Percentiles rank a stretch among this genome's conserved stretches.
phyloP scores from a whole-genome alignment of 2,888 invertebrate genomes.

The Pseudeuparius sepicola region DNA sequence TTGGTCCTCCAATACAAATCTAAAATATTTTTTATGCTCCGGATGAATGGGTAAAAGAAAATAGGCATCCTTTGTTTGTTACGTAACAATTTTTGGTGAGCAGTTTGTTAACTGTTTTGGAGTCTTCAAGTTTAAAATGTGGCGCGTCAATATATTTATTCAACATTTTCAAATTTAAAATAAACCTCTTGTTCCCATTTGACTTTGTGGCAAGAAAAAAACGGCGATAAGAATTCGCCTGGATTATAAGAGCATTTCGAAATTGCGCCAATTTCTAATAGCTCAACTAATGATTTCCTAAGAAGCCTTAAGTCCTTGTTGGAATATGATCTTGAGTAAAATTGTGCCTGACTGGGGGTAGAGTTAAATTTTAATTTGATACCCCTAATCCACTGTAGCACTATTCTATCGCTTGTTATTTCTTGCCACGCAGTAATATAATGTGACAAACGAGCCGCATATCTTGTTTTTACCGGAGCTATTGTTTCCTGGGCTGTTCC shows the following conservation, averaged over 20 bases:
- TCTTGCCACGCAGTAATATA: conserved; percentile 12
- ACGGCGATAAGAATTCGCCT: conserved; percentile 12
- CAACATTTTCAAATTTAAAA: conserved; percentile 14
- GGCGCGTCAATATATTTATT: conserved; percentile 13
- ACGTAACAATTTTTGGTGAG: conserved; percentile 10
- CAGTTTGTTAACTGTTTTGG: conserved; percentile 10
- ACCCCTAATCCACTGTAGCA: conserved; percentile 13
- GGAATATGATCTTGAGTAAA: conserved; percentile 4
- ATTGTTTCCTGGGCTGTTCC: conserved; percentile 5
- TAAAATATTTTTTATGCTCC: too few relatives aligned
- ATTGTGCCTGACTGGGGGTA: conserved; percentile 4
- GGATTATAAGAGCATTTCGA: conserved; percentile 11
- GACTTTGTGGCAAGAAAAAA: conserved; percentile 15
- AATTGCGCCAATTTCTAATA: conserved; percentile 13
- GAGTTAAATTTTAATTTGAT: conserved; percentile 7
- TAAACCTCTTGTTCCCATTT: conserved; percentile 13
- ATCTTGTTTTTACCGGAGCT: conserved; percentile 4
- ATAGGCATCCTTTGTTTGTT: background rate
- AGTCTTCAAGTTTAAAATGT: conserved; percentile 15
- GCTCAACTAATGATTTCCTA: conserved; percentile 2
- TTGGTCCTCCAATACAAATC: too few relatives aligned
- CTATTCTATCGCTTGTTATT: conserved; percentile 11
- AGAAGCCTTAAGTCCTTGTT: conserved; percentile 1
- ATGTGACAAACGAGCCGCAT: conserved; percentile 8
- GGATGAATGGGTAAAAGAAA: conserved; percentile 2